A percentile compares a stretch with the other conserved stretches of the same genome.
Evolutionary conservation across 2,888 invertebrate species (phyloP).

Genomic region (Microlaimidae sp.): DNA sequence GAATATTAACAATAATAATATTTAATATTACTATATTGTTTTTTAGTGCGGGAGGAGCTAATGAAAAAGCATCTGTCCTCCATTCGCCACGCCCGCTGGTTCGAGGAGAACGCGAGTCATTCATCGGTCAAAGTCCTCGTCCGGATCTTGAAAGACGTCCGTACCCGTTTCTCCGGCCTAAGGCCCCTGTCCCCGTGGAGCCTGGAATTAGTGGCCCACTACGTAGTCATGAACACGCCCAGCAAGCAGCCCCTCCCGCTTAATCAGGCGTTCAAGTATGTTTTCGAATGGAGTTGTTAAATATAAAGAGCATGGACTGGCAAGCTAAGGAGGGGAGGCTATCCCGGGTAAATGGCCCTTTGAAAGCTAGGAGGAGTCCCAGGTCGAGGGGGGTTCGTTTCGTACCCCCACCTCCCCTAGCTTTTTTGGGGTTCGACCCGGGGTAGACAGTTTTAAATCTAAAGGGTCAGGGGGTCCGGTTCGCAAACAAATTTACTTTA

Average conservation of each 20-base stretch:
- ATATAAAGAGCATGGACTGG: too few species aligned
- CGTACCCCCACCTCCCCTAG: too few species aligned
- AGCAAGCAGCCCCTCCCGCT: slow-evolving; percentile 76
- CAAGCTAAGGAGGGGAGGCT: too few species aligned
- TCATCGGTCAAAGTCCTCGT: slow-evolving; percentile 88
- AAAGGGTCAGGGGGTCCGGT: too few species aligned
- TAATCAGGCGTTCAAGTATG: slow-evolving; percentile 59
- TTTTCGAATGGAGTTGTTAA: too few species aligned
- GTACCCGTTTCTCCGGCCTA: slow-evolving; percentile 70
- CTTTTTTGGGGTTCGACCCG: too few species aligned
- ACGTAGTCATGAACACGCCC: slow-evolving; percentile 56
- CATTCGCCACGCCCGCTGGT: slow-evolving; percentile 89
- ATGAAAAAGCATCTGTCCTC: slow-evolving; percentile 78
- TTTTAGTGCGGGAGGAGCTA: slow-evolving; percentile 49
- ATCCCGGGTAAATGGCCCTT: too few species aligned
- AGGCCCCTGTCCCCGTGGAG: slow-evolving; percentile 87
- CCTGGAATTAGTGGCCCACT: slow-evolving; percentile 57
- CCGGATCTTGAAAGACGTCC: slow-evolving; percentile 74
- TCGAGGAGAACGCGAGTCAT: slow-evolving; percentile 91
- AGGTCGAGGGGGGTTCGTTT: too few species aligned
- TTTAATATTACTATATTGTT: slow-evolving; percentile 14
- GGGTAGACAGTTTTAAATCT: too few species aligned
- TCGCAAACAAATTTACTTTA: too few species aligned
- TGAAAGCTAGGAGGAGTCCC: too few species aligned
- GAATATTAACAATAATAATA: too few species aligned